Conservation (phyloP, 1,140 invertebrate genomes). For the Idris sp. region DNA sequence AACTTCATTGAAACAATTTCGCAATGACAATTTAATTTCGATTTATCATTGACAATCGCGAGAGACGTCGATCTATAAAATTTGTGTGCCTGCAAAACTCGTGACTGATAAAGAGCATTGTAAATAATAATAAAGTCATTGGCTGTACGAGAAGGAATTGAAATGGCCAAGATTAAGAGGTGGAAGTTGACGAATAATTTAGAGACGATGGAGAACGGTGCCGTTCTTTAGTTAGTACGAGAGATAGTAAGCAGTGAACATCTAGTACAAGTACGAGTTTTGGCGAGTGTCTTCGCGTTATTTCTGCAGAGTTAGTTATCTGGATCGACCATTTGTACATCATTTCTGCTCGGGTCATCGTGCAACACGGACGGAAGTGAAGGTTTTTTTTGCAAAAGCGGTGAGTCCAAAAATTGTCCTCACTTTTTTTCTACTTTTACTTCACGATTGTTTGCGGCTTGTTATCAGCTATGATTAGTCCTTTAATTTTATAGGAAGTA, state of each 20-base stretch:
- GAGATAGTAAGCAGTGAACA: conserved; percentile 69
- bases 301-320: conserved; percentile 36
- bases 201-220: conserved; percentile 74
- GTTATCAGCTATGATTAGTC: too few relatives aligned
- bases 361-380: conserved; percentile 6
- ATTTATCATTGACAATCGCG: too few relatives aligned
- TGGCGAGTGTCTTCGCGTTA: conserved; percentile 49
- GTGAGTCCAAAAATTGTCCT: conserved; percentile 10
- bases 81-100: conserved; percentile 13
- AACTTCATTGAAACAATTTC: too few relatives aligned
- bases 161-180: conserved; percentile 67
- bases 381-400: conserved; percentile 8
- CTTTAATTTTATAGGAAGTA: too few relatives aligned
- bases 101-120: conserved; percentile 37
- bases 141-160: conserved; percentile 42
- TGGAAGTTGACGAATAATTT: conserved; percentile 77
- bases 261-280: conserved; percentile 51
- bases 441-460: conserved; percentile 15
- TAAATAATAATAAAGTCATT: conserved; percentile 39
- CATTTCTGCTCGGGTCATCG: conserved; percentile 19
- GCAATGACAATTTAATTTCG: too few relatives aligned
- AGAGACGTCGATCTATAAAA: too few relatives aligned
- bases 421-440: conserved; percentile 28
- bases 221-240: conserved; percentile 74
- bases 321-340: conserved; percentile 35